Evolutionary conservation across 2,797 vertebrate genomes (phyloP), one percentile per base, ranked within the genome.

Genomic region (Salarias fasciatus): DNA sequence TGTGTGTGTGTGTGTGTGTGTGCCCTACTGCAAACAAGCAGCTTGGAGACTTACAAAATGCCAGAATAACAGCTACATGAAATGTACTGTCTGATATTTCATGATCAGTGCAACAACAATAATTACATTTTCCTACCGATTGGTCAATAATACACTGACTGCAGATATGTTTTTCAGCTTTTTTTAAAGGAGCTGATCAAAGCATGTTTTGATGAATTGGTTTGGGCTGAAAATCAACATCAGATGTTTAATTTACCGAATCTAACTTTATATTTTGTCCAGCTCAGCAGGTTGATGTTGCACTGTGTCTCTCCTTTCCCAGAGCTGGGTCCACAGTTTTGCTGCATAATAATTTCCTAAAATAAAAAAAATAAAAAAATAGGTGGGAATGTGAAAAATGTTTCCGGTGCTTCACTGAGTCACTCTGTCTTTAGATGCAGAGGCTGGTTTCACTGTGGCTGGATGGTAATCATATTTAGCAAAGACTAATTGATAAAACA

Each of bases 391-490:
- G 18, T 24, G 18, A 24, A 24, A 2, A 24, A 24, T 24, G 18
- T 24, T 24, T 24, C 2, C 24, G 18, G 18, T 24, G 18, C 18
- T 24, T 3, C 18, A 24, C 18, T 24, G 18, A 24, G 18, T 24
- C 18, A 3, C 18, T 24, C 18, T 24, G 18, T 24, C 3, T 24
- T 24, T 24, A 18, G 2, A 24, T 24, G 18, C 18, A 24, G 18
- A 24, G 18, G 18, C 24, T 24, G 18, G 18, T 24, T 24, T 24
- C 18, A 24, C 3, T 24, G 18, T 24, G 18, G 24, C 18, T 24
- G 18, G n/a, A 33, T 53, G 46, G 11, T 37, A 58, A 37, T 71
- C 38, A 48, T 33, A 30, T 8, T 54, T 45, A 49, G 36, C 11
- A 30, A 65, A 29, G 15, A 41, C 30, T 4, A 50, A 30, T n/a